Evolutionary conservation across 2,888 invertebrate genomes (phyloP), one percentile per base, ranked within the genome.

Genomic region (Apocheima hispidaria): DNA sequence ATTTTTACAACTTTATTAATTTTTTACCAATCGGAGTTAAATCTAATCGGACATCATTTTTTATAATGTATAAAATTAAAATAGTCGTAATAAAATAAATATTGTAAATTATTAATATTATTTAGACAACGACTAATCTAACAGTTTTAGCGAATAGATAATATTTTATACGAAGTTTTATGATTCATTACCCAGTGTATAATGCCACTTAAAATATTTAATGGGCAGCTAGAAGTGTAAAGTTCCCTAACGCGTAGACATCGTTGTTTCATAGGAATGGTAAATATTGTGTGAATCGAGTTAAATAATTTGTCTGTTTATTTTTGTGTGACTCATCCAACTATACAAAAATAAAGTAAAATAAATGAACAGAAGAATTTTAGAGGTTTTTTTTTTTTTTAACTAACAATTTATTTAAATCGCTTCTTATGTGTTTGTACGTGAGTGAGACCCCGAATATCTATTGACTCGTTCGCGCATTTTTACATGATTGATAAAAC

Each of bases 41-140:
- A 52, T 72, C 75, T 79, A 78, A 78, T 79, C 80, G 71, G 61
- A 53, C 61, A 61, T 70, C 64, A 66, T 58, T 61, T 54, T 58
- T 61, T 54, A 66, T 50, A 53, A 56, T 71, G 69, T 78, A 74
- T 68, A 60, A 72, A 70, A 60, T 64, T 66, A 53, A 26, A 63
- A 26, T 60, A 66, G 51, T 51, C 61, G 68, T 69, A 62, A 66
- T 40, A n/a, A 4, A 71, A 79, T 73, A 80, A 78, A 80, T 79
- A 58, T 71, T 88, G 87, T 87, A 88, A 77, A 84, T 82, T 72
- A 77, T 72, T 74, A 78, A 74, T 79, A 70, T 74, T 72, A 70
- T 74, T 72, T 75, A 77, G 76, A 87, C 87, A 88, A 87, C 88
- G 87, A 88, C 81, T 78, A 75, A 68, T 75, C 74, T 73, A 65